Base-by-base conservation (phyloP, 1,140 invertebrate genomes). In the Antheraea mylitta region DNA sequence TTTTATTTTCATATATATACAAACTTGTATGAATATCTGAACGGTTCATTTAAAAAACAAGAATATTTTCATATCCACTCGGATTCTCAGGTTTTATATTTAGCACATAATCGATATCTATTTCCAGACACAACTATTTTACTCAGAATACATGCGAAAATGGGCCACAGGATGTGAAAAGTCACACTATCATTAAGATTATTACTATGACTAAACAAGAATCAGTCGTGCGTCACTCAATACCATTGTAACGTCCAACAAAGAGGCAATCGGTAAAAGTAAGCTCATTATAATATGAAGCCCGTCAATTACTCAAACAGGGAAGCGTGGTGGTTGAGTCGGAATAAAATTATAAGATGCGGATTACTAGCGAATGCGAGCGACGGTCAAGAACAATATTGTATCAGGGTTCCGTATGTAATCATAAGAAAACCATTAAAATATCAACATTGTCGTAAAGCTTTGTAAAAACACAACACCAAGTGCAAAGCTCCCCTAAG, bases 281-380 rank as follows among this genome's bases (percentile, higher is more conserved):
- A 71, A 67, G 65, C 73, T 73, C 53, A 78, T 71, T 75, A 68
- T 66, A 71, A 71, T 78, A 75, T 71, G 76, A 73, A 75, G 73
- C 67, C 63, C 64, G 60, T 58, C 68, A 72, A 68, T 74, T 72
- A 76, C 45, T 76, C 74, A 76, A 77, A 74, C 71, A 60, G 74
- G 72, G 72, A 76, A 76, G 69, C 58, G 19, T 6, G 5, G 53
- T 58, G 30, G 58, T 38, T 37, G 18, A 65, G 64, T 19, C 61
- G 22, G 45, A 53, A 65, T 30, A 30, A 30, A 30, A 30, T 38
- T 65, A 48, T 65, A 42, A 65, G 42, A 65, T n/a, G 42, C 37
- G 64, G 64, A 65, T 65, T 65, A 65, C 64, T 22, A 7, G 18
- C 42, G 18, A 18, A 8, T 65, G 18, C 36, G 64, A 48, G 11